Percentiles rank a stretch among this genome's conserved stretches.
phyloP scores from a whole-genome alignment of 2,113 vertebrate genomes.

The Corythaixoides concolor region DNA sequence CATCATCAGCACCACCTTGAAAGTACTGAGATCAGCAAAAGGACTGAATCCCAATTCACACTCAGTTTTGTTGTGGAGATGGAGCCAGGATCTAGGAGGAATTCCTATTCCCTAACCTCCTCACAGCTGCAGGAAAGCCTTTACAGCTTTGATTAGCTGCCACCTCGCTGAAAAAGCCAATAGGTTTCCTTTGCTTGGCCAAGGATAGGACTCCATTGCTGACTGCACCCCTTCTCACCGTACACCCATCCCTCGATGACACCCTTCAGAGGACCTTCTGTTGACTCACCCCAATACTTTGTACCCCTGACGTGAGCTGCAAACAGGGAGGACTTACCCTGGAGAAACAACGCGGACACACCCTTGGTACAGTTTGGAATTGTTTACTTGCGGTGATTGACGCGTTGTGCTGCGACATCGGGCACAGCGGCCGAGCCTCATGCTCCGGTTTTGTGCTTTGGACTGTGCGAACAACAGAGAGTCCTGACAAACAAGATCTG shows the following conservation, averaged over 20 bases:
- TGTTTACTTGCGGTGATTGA: conserved; percentile 66
- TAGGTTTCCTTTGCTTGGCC: background rate
- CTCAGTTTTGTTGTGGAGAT: background rate
- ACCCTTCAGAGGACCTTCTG: background rate
- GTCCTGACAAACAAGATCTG: conserved; percentile 13
- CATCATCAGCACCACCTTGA: background rate
- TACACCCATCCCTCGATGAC: background rate
- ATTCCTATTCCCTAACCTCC: background rate
- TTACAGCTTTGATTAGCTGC: background rate
- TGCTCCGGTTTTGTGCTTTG: conserved; percentile 69
- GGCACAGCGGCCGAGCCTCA: conserved; percentile 42
- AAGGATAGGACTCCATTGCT: background rate
- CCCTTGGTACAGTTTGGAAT: background rate
- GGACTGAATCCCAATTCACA: background rate
- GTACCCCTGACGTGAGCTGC: background rate
- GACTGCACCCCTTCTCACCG: background rate
- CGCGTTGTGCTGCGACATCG: conserved; percentile 24
- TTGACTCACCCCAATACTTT: background rate
- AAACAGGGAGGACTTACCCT: background rate
- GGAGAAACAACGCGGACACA: conserved; percentile 1
- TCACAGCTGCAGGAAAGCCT: background rate
- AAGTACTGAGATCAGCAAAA: background rate
- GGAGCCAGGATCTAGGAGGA: background rate
- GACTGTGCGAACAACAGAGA: conserved; percentile 12
- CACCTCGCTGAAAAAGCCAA: background rate